These are phyloP conservation scores for Gymnogyps californianus DNA, from an alignment of 2,113 vertebrate species.

Conservation along the genomic window DNA sequence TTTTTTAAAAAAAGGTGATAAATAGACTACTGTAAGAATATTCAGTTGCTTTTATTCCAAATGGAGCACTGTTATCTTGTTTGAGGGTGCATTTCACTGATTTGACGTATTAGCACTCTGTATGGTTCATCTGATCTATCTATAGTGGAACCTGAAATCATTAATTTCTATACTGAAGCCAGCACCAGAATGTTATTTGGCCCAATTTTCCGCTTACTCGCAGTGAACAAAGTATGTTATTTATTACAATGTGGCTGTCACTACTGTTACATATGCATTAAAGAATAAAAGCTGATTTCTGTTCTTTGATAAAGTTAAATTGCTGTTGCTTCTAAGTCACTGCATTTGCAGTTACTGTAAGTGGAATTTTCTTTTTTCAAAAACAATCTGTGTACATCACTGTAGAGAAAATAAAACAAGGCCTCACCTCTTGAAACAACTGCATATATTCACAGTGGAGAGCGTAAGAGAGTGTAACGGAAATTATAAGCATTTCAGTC, in stretches of 20 bases:
- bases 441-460: too few relatives aligned
- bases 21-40: not conserved
- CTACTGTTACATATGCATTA: not conserved
- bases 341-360: not conserved
- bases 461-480: not conserved
- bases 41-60: not conserved
- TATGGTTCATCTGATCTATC: not conserved
- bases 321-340: not conserved
- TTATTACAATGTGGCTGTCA: not conserved
- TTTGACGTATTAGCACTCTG: not conserved
- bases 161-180: not conserved
- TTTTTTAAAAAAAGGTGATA: not conserved
- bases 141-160: not conserved
- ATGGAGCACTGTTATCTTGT: not conserved
- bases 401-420: not conserved
- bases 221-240: not conserved
- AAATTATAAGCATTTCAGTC: not conserved
- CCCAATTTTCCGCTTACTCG: not conserved
- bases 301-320: not conserved
- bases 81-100: not conserved
- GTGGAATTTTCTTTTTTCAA: not conserved
- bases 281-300: not conserved
- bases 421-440: not conserved
- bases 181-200: not conserved
- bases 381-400: not conserved